phyloP scores from a whole-genome alignment of 2,797 vertebrate species.

The Malurus leucopterus region DNA sequence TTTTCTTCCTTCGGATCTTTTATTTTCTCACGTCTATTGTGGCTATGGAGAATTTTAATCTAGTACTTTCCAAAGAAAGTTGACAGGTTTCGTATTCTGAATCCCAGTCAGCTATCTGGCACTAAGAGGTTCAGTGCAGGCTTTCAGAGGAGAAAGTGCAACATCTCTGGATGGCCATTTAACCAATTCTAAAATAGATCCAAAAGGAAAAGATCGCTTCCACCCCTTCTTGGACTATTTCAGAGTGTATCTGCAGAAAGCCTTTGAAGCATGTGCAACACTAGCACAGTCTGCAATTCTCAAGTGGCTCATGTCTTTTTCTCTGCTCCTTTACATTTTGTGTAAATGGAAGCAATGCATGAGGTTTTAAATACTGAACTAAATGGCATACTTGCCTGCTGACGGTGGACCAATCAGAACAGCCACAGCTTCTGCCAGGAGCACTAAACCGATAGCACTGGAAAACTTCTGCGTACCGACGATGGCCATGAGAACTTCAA shows the following conservation, averaged over 20 bases:
- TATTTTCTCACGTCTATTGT: background rate
- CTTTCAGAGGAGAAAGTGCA: background rate
- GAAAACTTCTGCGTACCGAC: slow-evolving; percentile 92
- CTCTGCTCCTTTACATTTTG: background rate
- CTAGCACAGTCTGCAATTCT: background rate
- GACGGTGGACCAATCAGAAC: slow-evolving; percentile 91
- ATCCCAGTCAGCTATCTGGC: background rate
- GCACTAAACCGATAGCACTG: slow-evolving; percentile 92
- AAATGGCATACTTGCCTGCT: slow-evolving; percentile 77
- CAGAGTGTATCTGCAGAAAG: background rate
- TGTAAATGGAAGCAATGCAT: background rate
- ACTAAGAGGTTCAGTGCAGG: background rate
- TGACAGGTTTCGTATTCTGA: background rate
- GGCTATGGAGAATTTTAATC: background rate
- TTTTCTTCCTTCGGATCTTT: background rate
- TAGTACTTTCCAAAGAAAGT: background rate
- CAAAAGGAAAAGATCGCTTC: background rate
- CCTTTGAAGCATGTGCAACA: background rate
- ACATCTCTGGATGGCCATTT: background rate
- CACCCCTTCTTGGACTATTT: background rate
- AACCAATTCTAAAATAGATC: background rate
- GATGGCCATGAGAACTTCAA: slow-evolving; percentile 95
- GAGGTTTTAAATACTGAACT: background rate
- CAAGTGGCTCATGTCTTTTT: background rate
- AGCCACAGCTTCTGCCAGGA: slow-evolving; percentile 89